Percentiles rank a stretch among this genome's conserved stretches.
phyloP scores from a whole-genome alignment of 2,888 invertebrate genomes.

The Itoplectis maculator region DNA sequence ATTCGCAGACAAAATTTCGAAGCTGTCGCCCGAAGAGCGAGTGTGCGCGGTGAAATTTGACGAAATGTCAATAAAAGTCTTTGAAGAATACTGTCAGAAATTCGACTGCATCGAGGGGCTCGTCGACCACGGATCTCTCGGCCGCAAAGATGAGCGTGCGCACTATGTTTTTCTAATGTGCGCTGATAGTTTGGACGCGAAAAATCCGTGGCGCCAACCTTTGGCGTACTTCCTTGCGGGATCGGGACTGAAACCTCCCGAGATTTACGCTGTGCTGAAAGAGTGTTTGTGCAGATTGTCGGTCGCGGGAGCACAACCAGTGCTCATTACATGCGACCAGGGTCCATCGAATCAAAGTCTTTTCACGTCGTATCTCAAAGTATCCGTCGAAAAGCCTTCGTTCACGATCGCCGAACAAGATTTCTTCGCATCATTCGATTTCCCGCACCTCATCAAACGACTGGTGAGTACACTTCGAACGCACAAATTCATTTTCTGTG shows the following conservation, averaged over 20 bases:
- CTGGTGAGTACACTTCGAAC: slow-evolving; percentile 41
- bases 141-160: slow-evolving; percentile 46
- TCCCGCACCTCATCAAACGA: slow-evolving; percentile 58
- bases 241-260: slow-evolving; percentile 13
- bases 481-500: slow-evolving; percentile 34
- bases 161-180: slow-evolving; percentile 21
- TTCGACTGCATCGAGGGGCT: slow-evolving; percentile 64
- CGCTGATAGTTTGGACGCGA: neutral
- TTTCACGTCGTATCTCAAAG: neutral
- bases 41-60: slow-evolving; percentile 48
- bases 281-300: slow-evolving; percentile 12
- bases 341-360: slow-evolving; percentile 15
- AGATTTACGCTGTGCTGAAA: neutral
- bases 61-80: neutral
- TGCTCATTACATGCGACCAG: slow-evolving; percentile 45
- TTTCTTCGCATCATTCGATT: neutral
- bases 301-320: neutral
- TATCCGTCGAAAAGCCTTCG: slow-evolving; percentile 10
- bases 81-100: slow-evolving; percentile 24
- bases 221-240: slow-evolving; percentile 56
- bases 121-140: slow-evolving; percentile 56
- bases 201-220: neutral
- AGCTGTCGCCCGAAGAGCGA: slow-evolving; percentile 32
- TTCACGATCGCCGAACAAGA: slow-evolving; percentile 5
- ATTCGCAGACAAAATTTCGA: slow-evolving; percentile 15